A percentile compares a stretch with the other conserved stretches of the same genome.
Evolutionary conservation across 2,797 vertebrate species (phyloP).

Genomic region (Myotis planiceps): DNA sequence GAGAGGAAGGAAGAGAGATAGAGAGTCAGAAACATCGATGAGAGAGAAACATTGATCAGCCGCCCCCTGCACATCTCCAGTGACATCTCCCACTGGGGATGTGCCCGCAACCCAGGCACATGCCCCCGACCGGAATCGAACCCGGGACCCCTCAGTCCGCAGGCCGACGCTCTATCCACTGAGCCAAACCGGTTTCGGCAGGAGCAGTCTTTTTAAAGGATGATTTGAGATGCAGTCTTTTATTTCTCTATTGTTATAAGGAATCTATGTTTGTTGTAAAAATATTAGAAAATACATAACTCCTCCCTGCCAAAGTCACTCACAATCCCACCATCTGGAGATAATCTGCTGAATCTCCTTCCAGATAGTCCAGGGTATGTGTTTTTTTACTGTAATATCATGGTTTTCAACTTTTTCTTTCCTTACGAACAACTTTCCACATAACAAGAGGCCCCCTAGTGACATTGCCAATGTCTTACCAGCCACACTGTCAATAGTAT

Average conservation of each 20-base stretch:
- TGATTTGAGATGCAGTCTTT: background rate
- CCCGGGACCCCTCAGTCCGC: too few relatives aligned
- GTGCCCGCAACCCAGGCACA: too few relatives aligned
- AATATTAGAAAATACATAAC: background rate
- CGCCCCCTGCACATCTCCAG: too few relatives aligned
- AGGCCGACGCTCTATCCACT: too few relatives aligned
- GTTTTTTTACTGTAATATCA: background rate
- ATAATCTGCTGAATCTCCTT: background rate
- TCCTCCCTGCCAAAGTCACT: background rate
- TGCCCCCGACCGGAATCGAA: too few relatives aligned
- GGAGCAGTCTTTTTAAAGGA: background rate
- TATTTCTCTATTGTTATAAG: conserved; percentile 14
- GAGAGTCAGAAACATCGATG: too few relatives aligned
- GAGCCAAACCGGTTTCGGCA: too few relatives aligned
- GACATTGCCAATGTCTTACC: background rate
- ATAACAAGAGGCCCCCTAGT: background rate
- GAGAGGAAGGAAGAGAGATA: too few relatives aligned
- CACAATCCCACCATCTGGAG: background rate
- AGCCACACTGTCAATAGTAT: background rate
- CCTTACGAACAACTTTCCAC: background rate
- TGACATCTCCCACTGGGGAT: too few relatives aligned
- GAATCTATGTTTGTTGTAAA: background rate
- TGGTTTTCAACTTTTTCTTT: background rate
- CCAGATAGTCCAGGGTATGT: background rate
- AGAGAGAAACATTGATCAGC: too few relatives aligned